Evolutionary conservation across 2,113 vertebrate genomes (phyloP).

Genomic region (Oxyura jamaicensis): DNA sequence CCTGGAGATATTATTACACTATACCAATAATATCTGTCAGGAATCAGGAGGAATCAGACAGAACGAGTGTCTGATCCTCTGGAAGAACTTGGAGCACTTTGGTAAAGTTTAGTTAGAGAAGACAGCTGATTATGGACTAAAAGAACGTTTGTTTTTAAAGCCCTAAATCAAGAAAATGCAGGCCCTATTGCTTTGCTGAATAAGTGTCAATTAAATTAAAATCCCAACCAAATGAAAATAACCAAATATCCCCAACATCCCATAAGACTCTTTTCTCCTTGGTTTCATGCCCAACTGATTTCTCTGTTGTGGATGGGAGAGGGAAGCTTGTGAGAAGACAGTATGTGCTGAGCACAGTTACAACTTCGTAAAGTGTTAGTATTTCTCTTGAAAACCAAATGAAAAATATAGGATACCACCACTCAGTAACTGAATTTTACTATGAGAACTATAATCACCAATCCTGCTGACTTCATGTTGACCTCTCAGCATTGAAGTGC

Average conservation of each 20-base stretch:
- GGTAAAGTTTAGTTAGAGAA: constrained; percentile 14
- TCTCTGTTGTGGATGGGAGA: background rate
- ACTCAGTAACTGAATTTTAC: background rate
- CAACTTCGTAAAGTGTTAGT: background rate
- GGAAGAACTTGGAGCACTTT: constrained; percentile 2
- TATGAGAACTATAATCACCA: background rate
- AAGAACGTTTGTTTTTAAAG: background rate
- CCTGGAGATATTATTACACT: constrained; percentile 67
- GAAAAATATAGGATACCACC: background rate
- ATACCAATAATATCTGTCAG: constrained; percentile 60
- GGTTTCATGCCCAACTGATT: background rate
- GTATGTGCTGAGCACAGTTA: background rate
- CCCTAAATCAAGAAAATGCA: background rate
- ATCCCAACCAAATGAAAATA: background rate
- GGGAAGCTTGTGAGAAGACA: background rate
- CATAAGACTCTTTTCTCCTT: background rate
- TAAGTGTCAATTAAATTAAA: background rate
- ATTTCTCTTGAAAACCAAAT: background rate
- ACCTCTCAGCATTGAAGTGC: background rate
- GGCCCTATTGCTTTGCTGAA: background rate
- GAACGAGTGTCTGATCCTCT: background rate
- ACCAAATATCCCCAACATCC: background rate
- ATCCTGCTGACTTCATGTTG: background rate
- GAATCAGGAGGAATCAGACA: constrained; percentile 44
- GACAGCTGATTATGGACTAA: background rate